Conservation (phyloP, 2,113 vertebrate species). For the Oophaga pumilio region DNA sequence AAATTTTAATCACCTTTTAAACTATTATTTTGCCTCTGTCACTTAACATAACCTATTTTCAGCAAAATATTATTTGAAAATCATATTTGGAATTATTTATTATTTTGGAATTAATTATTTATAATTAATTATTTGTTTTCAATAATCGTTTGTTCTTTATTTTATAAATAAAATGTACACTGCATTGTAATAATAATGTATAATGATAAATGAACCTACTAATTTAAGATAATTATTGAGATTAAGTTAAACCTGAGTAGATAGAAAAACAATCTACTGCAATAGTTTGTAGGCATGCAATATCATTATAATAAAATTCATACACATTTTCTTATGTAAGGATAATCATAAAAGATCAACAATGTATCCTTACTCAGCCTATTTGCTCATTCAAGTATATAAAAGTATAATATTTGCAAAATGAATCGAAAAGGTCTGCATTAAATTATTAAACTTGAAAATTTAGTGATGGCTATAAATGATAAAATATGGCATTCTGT, state of each 20-base stretch:
- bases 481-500: not conserved
- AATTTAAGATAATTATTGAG: not conserved
- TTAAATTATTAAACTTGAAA: not conserved
- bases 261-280: not conserved
- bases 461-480: not conserved
- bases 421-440: not conserved
- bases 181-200: not conserved
- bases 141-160: not conserved
- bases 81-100: not conserved
- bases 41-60: not conserved
- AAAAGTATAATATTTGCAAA: not conserved
- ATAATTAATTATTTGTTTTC: not conserved
- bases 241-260: not conserved
- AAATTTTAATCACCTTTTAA: not conserved
- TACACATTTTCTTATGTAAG: not conserved
- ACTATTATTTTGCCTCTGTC: not conserved
- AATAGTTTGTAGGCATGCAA: not conserved
- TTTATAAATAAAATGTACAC: not conserved
- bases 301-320: not conserved
- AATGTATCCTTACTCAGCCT: not conserved
- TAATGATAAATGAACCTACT: not conserved
- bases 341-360: too few relatives aligned
- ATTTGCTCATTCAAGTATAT: not conserved
- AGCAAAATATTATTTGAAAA: not conserved
- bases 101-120: too few relatives aligned